A percentile compares a stretch with the other conserved stretches of the same genome.
phyloP scores from a whole-genome alignment of 2,888 invertebrate genomes.

The Latheticus oryzae region DNA sequence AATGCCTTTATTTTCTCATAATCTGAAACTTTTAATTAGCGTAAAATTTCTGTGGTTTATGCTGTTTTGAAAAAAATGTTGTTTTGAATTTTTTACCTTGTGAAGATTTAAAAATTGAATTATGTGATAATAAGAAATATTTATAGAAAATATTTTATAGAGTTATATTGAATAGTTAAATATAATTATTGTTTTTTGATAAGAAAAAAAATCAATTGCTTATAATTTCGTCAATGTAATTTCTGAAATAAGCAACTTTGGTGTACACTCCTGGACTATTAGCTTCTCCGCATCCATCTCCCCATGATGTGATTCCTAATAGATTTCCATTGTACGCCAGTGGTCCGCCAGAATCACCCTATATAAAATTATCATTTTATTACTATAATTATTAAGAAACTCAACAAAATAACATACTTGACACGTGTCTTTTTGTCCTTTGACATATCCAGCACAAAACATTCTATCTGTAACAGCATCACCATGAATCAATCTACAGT shows the following conservation, averaged over 20 bases:
- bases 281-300: slow-evolving; percentile 35
- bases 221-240: slow-evolving; percentile 23
- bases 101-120: too few species aligned
- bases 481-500: slow-evolving; percentile 4
- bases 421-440: slow-evolving; percentile 52
- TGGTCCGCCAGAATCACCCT: slow-evolving; percentile 70
- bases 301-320: slow-evolving; percentile 44
- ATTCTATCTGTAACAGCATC: slow-evolving; percentile 44
- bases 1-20: too few species aligned
- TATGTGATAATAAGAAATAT: too few species aligned
- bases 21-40: too few species aligned
- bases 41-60: too few species aligned
- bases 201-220: too few species aligned
- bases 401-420: slow-evolving; percentile 40
- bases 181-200: too few species aligned
- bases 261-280: slow-evolving; percentile 43
- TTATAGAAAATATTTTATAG: too few species aligned
- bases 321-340: slow-evolving; percentile 39
- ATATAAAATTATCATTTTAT: slow-evolving; percentile 5
- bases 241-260: slow-evolving; percentile 28
- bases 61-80: too few species aligned
- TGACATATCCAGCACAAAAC: slow-evolving; percentile 51
- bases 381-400: not conserved
- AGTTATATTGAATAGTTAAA: too few species aligned
- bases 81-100: too few species aligned